phyloP scores from a whole-genome alignment of 2,797 vertebrate species.

The Pteropus rufus region DNA sequence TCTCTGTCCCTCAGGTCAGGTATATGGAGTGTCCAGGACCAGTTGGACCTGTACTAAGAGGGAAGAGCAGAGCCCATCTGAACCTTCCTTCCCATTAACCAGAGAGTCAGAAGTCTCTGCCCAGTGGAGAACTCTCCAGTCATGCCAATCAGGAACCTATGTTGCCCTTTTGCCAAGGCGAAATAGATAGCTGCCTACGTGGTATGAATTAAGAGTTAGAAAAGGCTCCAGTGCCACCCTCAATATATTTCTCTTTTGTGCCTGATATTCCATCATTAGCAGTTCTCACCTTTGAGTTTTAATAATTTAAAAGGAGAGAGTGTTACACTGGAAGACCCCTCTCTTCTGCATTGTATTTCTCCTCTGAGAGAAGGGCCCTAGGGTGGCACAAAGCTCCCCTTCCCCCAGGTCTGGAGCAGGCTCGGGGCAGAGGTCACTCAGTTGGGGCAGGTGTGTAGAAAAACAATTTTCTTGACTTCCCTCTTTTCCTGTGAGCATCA shows the following conservation, averaged over 20 bases:
- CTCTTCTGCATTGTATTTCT: background rate
- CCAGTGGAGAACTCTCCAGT: background rate
- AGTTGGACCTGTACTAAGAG: background rate
- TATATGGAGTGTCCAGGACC: background rate
- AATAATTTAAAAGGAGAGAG: background rate
- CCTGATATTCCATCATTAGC: background rate
- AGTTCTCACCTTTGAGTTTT: background rate
- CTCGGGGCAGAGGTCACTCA: background rate
- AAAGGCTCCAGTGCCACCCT: background rate
- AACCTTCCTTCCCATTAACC: background rate
- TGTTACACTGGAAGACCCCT: background rate
- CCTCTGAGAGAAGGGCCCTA: background rate
- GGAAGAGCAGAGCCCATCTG: background rate
- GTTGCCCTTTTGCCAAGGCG: background rate
- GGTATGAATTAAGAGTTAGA: background rate
- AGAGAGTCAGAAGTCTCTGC: background rate
- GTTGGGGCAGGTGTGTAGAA: background rate
- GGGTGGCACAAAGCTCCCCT: background rate
- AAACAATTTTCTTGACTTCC: background rate
- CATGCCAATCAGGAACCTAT: background rate
- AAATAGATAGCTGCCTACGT: background rate
- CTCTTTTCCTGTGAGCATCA: background rate
- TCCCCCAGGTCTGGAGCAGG: background rate
- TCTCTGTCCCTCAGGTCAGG: background rate
- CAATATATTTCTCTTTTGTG: background rate